Evolutionary conservation across 2,888 invertebrate species (phyloP).

Genomic region (Tethea ocularis): DNA sequence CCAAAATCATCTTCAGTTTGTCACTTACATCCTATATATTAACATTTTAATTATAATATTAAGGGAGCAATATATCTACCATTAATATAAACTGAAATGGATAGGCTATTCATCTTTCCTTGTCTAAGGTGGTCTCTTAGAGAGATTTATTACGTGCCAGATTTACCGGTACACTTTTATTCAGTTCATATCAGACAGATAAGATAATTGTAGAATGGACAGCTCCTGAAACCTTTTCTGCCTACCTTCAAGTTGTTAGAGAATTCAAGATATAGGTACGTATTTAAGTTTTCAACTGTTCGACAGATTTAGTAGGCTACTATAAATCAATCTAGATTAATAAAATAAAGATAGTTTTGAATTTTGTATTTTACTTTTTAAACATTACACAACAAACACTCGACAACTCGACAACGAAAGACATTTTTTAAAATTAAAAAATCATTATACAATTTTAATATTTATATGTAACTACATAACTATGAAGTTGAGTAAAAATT

Average conservation of each 20-base stretch:
- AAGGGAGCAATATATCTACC: neutral
- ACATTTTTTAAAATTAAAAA: no score
- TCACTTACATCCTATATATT: no score
- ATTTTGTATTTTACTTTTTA: no score
- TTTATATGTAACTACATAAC: no score
- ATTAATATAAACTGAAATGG: neutral
- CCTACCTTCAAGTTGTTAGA: constrained; percentile 13
- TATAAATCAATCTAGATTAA: neutral
- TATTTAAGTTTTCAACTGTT: neutral
- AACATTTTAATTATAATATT: neutral
- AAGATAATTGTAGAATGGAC: constrained; percentile 13
- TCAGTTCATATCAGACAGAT: constrained; percentile 43
- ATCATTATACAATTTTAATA: no score
- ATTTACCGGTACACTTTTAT: constrained; percentile 58
- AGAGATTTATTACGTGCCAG: constrained; percentile 58
- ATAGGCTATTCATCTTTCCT: constrained; percentile 42
- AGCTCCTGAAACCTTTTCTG: constrained; percentile 10
- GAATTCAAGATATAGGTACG: constrained; percentile 14
- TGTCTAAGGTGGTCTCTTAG: constrained; percentile 34
- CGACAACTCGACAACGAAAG: no score
- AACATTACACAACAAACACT: no score
- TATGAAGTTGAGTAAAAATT: no score
- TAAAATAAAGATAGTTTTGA: no score
- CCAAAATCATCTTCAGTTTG: no score
- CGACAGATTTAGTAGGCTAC: neutral